These are phyloP conservation scores for Hipparchia semele DNA, from an alignment of 2,888 invertebrate genomes.

Conservation along the genomic window DNA sequence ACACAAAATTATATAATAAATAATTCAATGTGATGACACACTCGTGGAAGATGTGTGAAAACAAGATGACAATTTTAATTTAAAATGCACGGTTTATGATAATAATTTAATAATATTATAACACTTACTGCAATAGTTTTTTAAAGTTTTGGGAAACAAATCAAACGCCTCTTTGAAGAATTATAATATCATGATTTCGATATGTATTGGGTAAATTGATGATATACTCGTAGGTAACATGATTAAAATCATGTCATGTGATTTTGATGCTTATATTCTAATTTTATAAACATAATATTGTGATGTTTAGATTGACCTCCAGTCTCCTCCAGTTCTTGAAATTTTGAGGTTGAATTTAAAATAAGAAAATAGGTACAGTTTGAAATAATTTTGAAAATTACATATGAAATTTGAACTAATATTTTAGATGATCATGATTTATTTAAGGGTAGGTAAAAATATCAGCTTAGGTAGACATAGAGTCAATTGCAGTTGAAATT, in stretches of 20 bases:
- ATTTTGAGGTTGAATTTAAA: neutral
- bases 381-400: too few relatives aligned
- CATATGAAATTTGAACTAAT: too few relatives aligned
- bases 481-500: constrained; percentile 1
- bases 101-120: too few relatives aligned
- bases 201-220: neutral
- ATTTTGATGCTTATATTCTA: constrained; percentile 21
- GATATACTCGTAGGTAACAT: neutral
- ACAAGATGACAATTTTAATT: too few relatives aligned
- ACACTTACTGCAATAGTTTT: neutral
- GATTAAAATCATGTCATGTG: constrained; percentile 27
- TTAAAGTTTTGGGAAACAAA: neutral
- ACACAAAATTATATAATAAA: too few relatives aligned
- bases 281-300: neutral
- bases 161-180: neutral
- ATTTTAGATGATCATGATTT: too few relatives aligned
- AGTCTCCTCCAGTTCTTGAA: neutral
- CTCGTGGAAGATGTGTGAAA: too few relatives aligned
- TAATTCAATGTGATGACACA: too few relatives aligned
- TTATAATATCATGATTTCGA: neutral
- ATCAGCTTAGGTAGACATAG: neutral
- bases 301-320: too few relatives aligned
- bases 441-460: too few relatives aligned
- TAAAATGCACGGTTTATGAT: too few relatives aligned
- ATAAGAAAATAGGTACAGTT: too few relatives aligned